These are phyloP conservation scores for Ectemnius lituratus DNA, from an alignment of 2,888 invertebrate species.

Conservation along the genomic window DNA sequence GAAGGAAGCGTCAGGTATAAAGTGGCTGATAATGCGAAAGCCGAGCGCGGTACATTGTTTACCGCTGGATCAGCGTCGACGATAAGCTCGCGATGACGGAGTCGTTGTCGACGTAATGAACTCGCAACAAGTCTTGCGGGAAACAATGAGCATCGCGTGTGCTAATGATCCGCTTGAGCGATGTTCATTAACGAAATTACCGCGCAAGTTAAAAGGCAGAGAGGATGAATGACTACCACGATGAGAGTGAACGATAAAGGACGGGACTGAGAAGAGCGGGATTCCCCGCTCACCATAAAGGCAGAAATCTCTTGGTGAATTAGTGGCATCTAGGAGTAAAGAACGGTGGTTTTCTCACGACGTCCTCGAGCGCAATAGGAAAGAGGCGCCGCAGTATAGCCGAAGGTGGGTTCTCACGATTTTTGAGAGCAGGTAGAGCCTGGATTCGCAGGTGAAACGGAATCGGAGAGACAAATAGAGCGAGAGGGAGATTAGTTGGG, in stretches of 20 bases:
- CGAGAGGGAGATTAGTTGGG: neutral
- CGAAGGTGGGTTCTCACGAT: conserved; percentile 31
- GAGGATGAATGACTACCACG: too few species aligned
- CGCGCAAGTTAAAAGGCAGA: neutral
- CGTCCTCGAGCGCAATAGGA: neutral
- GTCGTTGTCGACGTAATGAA: neutral
- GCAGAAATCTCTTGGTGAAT: too few species aligned
- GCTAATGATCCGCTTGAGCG: too few species aligned
- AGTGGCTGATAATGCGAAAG: neutral
- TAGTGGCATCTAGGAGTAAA: too few species aligned
- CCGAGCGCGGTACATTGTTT: conserved; percentile 14
- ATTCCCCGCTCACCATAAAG: too few species aligned
- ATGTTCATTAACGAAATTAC: conserved; percentile 1
- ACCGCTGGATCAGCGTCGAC: conserved; percentile 12
- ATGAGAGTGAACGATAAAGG: too few species aligned
- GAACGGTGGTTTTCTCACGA: neutral
- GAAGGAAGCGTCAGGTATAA: too few species aligned
- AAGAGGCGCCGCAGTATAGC: neutral
- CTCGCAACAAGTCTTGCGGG: neutral
- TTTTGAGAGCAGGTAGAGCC: conserved; percentile 50
- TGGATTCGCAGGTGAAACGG: conserved; percentile 56
- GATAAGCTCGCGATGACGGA: conserved; percentile 10
- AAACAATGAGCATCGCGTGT: too few species aligned
- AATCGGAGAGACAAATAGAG: conserved; percentile 31
- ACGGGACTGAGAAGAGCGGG: too few species aligned